phyloP scores from a whole-genome alignment of 2,888 invertebrate genomes.

The Thelaira solivaga region DNA sequence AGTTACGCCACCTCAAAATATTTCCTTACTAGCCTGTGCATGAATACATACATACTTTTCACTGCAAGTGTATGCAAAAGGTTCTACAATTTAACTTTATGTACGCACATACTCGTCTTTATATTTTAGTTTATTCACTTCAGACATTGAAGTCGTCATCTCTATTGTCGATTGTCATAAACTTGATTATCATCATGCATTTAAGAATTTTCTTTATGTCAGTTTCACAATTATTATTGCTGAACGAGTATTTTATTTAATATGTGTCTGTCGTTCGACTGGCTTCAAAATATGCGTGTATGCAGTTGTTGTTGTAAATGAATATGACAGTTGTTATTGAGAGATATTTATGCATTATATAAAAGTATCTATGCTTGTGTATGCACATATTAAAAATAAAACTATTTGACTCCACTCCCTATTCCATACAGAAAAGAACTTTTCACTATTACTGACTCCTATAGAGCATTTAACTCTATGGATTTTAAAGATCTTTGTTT shows the following conservation, averaged over 20 bases:
- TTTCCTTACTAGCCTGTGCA: no score
- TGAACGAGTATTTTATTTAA: no score
- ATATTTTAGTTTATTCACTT: constrained; percentile 13
- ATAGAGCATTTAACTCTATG: not conserved
- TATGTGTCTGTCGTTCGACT: not conserved
- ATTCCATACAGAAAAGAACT: not conserved
- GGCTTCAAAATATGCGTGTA: constrained; percentile 13
- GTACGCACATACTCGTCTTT: no score
- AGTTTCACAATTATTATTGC: constrained; percentile 40
- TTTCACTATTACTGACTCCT: not conserved
- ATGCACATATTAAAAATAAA: not conserved
- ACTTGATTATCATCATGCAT: constrained; percentile 55
- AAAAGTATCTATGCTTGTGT: not conserved
- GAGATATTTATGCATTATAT: constrained; percentile 30
- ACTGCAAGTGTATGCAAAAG: not conserved
- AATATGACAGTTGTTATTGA: constrained; percentile 53
- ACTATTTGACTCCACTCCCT: constrained; percentile 1
- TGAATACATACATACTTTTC: no score
- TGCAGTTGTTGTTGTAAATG: constrained; percentile 20
- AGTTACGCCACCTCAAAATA: no score
- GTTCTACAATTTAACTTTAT: not conserved
- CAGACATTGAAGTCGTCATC: constrained; percentile 56
- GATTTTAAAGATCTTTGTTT: no score
- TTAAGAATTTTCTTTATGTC: constrained; percentile 50
- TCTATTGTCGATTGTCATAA: constrained; percentile 51